Base-by-base conservation (phyloP, 2,113 vertebrate genomes). In the Onychorhynchus coronatus region DNA sequence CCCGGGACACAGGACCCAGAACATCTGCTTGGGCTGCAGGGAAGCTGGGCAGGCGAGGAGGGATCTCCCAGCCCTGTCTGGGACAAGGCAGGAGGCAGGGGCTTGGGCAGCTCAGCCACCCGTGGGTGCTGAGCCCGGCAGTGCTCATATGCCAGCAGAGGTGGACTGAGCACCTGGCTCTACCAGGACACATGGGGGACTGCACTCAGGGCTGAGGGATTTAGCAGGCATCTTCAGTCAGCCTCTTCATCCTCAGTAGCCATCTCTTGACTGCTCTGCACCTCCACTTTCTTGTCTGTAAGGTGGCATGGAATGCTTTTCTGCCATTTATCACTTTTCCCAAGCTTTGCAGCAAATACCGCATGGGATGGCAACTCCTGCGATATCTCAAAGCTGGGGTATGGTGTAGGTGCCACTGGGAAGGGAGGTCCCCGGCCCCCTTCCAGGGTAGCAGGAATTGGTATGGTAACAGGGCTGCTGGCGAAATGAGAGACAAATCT, bases 1-100 rank as follows among this genome's bases (percentile, higher is more conserved):
- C 97, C 84, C 14, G 0, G 89, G 78, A 87, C 72, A 76, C 76
- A 39, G 93, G 89, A 96, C 95, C 91, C 89, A 74, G 85, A 94
- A 96, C 95, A 97, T 97, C 96, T 97, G 96, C 92, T 97, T 82
- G 56, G 93, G 81, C 71, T 92, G 81, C 8, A 4, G 50, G 76
- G 81, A 96, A 90, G 68, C 39, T 0, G 5, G 12, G 59, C 28
- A 3, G 65, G 68, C 2, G 0, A 90, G 47, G 6, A 88, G 37
- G 68, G 46, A 37, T 83, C 41, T 89, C 39, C 53, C 39, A 68
- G 71, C 53, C 47, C 47, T 75, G 66, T 23, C 20, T 82, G 91
- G 23, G 61, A 82, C 78, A 12, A 4, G 24, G 39, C 2, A 2
- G 14, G 49, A 79, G 31, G 4, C 0, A 2, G 68, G 16, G 30